phyloP scores from a whole-genome alignment of 2,113 vertebrate genomes.

The Lonchura striata region DNA sequence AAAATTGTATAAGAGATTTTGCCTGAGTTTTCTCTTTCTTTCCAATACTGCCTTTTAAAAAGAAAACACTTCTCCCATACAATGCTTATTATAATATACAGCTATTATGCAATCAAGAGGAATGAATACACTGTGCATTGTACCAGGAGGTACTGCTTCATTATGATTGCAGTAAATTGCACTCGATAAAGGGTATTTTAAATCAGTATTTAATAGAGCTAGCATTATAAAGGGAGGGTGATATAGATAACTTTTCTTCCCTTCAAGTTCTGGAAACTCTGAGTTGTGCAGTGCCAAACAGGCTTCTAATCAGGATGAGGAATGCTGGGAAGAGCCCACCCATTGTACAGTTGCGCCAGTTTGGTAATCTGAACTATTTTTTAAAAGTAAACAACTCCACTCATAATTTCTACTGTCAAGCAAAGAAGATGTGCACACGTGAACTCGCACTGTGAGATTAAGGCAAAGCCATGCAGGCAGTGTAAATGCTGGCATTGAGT shows the following conservation, averaged over 20 bases:
- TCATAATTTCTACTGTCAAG: neutral
- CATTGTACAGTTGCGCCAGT: rapidly evolving
- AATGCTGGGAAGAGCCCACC: neutral
- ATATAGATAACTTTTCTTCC: neutral
- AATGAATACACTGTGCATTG: neutral
- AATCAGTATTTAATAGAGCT: neutral
- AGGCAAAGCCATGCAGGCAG: neutral
- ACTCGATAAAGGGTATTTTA: neutral
- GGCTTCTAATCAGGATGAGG: neutral
- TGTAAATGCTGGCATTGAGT: rapidly evolving
- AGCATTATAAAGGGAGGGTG: neutral
- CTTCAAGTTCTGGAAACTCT: neutral
- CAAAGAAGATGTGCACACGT: neutral
- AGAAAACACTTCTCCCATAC: neutral
- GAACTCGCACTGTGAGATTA: neutral
- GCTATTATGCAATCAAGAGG: neutral
- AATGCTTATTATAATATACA: neutral
- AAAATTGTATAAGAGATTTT: neutral
- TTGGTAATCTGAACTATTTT: neutral
- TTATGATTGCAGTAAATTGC: neutral
- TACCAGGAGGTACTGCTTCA: neutral
- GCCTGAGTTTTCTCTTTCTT: neutral
- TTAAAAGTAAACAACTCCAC: neutral
- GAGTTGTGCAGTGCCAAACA: neutral
- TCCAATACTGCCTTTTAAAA: neutral